phyloP scores from a whole-genome alignment of 1,140 invertebrate species.

The Phymorhynchus buccinoides region DNA sequence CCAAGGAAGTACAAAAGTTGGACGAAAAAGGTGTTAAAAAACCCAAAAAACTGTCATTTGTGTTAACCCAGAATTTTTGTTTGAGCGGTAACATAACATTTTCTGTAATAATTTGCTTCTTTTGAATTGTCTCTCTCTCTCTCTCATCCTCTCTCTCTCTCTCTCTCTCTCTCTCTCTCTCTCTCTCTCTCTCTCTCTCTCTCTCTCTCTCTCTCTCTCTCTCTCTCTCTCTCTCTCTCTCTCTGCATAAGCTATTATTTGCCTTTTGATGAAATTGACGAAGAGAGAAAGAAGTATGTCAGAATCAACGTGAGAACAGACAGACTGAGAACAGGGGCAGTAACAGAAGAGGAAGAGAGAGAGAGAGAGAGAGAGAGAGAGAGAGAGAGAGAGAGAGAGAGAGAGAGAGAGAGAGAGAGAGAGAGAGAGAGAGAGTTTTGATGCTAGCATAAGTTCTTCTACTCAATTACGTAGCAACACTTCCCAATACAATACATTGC shows the following conservation, averaged over 20 bases:
- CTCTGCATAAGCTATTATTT: too few species aligned
- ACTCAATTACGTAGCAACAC: too few species aligned
- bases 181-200: neutral
- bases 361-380: neutral
- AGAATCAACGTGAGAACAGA: neutral
- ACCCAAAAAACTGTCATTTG: too few species aligned
- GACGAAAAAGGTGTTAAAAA: too few species aligned
- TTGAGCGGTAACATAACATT: too few species aligned
- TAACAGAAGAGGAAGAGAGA: neutral
- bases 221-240: slow-evolving; percentile 11
- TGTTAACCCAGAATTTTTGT: too few species aligned
- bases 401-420: neutral
- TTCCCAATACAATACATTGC: too few species aligned
- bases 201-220: slow-evolving; percentile 9
- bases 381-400: neutral
- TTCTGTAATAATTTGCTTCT: too few species aligned
- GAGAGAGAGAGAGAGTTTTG: neutral
- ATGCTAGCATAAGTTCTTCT: too few species aligned
- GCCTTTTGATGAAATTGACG: too few species aligned
- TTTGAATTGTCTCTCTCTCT: too few species aligned
- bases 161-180: neutral
- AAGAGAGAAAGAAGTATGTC: neutral
- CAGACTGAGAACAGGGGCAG: neutral
- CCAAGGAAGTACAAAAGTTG: too few species aligned
- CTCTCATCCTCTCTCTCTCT: neutral